Conservation (phyloP, 2,113 vertebrate genomes). For the Toxostoma redivivum region DNA sequence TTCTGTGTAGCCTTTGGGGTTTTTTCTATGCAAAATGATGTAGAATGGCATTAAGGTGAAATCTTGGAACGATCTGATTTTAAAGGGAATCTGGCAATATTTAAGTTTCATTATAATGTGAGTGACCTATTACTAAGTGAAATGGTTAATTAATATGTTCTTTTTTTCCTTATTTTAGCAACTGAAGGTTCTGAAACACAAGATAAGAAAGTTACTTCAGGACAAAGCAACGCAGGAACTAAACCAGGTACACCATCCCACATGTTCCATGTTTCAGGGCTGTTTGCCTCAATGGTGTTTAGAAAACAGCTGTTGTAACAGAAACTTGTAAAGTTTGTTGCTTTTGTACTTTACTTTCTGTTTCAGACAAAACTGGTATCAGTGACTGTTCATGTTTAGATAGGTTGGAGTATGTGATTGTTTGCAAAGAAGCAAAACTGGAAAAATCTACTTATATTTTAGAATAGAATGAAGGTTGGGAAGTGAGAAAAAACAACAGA, state of each 20-base stretch:
- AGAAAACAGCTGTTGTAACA: background rate
- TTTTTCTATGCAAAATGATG: background rate
- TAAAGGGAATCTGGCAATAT: background rate
- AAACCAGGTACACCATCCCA: conserved; percentile 73
- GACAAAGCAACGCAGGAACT: conserved; percentile 66
- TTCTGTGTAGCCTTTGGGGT: background rate
- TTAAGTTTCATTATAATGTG: background rate
- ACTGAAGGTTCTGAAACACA: conserved; percentile 77
- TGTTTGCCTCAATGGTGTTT: background rate
- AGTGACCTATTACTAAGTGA: background rate
- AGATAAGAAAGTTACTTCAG: conserved; percentile 78
- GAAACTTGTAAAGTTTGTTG: background rate
- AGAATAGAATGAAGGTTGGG: background rate
- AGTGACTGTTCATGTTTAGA: background rate
- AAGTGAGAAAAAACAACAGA: background rate
- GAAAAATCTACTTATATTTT: background rate
- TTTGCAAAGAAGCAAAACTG: background rate
- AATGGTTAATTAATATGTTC: background rate
- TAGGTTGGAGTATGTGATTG: background rate
- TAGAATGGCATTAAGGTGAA: background rate
- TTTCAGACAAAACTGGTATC: background rate
- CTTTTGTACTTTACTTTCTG: background rate
- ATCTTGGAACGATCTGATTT: background rate
- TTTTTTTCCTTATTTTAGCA: conserved; percentile 59
- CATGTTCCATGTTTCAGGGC: background rate